Evolutionary conservation across 2,113 vertebrate species (phyloP).

Genomic region (Istiophorus platypterus): DNA sequence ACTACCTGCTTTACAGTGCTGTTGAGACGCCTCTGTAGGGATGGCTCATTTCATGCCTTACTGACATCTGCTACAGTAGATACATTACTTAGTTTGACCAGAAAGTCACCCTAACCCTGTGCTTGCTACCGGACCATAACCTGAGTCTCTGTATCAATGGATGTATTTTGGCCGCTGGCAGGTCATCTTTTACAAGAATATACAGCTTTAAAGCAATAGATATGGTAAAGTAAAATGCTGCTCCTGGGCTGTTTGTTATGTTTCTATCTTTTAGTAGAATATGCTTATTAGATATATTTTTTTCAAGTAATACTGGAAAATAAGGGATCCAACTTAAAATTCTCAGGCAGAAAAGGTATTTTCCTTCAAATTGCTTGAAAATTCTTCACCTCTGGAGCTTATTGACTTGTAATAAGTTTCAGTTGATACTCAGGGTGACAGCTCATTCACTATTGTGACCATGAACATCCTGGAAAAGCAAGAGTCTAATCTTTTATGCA

Average conservation of each 20-base stretch:
- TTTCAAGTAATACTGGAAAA: neutral
- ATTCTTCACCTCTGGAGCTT: neutral
- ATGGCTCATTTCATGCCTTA: constrained; percentile 64
- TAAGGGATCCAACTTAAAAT: neutral
- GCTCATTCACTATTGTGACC: constrained; percentile 13
- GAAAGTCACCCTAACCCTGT: constrained; percentile 14
- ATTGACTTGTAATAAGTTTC: constrained; percentile 18
- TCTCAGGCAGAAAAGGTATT: neutral
- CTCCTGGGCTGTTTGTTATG: neutral
- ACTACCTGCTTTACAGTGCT: constrained; percentile 28
- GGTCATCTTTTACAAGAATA: constrained; percentile 16
- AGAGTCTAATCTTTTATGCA: constrained; percentile 22
- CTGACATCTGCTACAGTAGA: constrained; percentile 30
- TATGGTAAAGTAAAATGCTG: neutral
- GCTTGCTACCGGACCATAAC: constrained; percentile 9
- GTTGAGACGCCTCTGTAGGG: constrained; percentile 50
- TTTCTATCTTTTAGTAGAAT: constrained; percentile 1
- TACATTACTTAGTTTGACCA: constrained; percentile 35
- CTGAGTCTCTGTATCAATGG: neutral
- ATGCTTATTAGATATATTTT: constrained; percentile 1
- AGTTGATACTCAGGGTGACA: constrained; percentile 11
- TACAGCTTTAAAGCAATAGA: neutral
- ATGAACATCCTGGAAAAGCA: constrained; percentile 31
- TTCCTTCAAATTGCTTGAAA: constrained; percentile 22
- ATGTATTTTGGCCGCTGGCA: neutral